phyloP scores from a whole-genome alignment of 2,888 invertebrate genomes.

The Drosophila pegasa region DNA sequence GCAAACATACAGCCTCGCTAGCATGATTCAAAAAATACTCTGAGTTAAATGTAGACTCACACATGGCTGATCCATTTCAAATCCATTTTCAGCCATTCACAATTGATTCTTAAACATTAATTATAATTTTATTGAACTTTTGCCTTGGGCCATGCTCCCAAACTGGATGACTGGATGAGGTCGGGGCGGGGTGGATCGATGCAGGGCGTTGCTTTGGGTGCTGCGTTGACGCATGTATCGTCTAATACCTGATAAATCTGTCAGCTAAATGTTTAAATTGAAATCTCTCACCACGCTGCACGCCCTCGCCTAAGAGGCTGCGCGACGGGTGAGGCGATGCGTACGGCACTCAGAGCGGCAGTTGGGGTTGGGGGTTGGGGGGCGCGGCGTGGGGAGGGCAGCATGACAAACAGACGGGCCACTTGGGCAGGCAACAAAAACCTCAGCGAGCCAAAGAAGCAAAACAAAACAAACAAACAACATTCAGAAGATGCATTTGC shows the following conservation, averaged over 20 bases:
- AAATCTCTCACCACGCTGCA: slow-evolving; percentile 78
- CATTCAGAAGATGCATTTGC: slow-evolving; percentile 75
- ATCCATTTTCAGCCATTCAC: not conserved
- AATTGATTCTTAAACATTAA: slow-evolving; percentile 41
- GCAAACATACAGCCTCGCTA: no score
- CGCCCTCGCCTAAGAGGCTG: slow-evolving; percentile 46
- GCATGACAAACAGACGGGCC: slow-evolving; percentile 15
- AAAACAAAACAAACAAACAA: slow-evolving; percentile 51
- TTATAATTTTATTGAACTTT: slow-evolving; percentile 48
- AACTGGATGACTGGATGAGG: not conserved
- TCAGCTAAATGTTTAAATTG: slow-evolving; percentile 81
- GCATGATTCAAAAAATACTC: not conserved
- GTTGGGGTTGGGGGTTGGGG: not conserved
- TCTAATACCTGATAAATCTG: slow-evolving; percentile 84
- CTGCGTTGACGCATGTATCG: slow-evolving; percentile 73
- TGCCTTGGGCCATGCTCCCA: not conserved
- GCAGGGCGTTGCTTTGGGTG: slow-evolving; percentile 14
- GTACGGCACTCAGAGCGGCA: slow-evolving; percentile 47
- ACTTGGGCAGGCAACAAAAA: slow-evolving; percentile 34
- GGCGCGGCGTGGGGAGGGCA: not conserved
- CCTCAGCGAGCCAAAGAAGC: slow-evolving; percentile 37
- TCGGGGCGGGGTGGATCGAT: not conserved
- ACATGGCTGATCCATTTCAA: not conserved
- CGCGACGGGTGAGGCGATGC: slow-evolving; percentile 25
- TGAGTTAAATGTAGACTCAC: not conserved